Conservation (phyloP, 1,140 invertebrate genomes). For the Babylonia areolata region DNA sequence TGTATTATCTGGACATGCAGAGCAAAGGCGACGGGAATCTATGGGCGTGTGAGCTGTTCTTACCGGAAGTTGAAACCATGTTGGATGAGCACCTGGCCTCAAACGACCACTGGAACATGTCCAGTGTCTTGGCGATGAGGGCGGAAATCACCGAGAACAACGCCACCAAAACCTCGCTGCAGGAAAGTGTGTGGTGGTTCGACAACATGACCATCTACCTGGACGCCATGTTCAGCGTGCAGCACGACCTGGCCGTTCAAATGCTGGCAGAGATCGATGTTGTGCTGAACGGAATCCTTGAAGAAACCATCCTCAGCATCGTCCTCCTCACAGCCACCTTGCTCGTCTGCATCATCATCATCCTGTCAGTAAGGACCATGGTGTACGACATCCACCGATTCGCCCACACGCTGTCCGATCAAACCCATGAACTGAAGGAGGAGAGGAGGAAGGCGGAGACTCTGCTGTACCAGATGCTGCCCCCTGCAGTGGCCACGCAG, state of each 20-base stretch:
- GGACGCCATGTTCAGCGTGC: slow-evolving; percentile 61
- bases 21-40: slow-evolving; percentile 45
- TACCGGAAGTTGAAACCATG: slow-evolving; percentile 24
- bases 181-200: slow-evolving; percentile 50
- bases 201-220: slow-evolving; percentile 68
- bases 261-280: slow-evolving; percentile 39
- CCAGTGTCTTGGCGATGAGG: slow-evolving; percentile 38
- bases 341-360: slow-evolving; percentile 64
- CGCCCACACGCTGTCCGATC: slow-evolving; percentile 68
- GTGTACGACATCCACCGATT: slow-evolving; percentile 70
- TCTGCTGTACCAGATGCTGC: slow-evolving; percentile 74
- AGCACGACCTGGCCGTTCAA: slow-evolving; percentile 57
- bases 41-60: slow-evolving; percentile 42
- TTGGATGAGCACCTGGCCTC: background rate
- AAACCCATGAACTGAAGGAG: slow-evolving; percentile 70
- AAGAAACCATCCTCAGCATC: slow-evolving; percentile 49
- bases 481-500: slow-evolving; percentile 72
- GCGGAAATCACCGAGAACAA: slow-evolving; percentile 48
- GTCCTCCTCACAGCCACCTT: slow-evolving; percentile 58
- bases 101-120: slow-evolving; percentile 32
- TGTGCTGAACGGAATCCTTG: slow-evolving; percentile 23
- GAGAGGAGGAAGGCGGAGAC: slow-evolving; percentile 73
- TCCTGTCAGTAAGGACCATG: slow-evolving; percentile 63
- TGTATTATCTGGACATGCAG: slow-evolving; percentile 45
- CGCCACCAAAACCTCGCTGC: slow-evolving; percentile 38